Evolutionary conservation across 2,797 vertebrate species (phyloP).

Genomic region (Siniperca undulata): DNA sequence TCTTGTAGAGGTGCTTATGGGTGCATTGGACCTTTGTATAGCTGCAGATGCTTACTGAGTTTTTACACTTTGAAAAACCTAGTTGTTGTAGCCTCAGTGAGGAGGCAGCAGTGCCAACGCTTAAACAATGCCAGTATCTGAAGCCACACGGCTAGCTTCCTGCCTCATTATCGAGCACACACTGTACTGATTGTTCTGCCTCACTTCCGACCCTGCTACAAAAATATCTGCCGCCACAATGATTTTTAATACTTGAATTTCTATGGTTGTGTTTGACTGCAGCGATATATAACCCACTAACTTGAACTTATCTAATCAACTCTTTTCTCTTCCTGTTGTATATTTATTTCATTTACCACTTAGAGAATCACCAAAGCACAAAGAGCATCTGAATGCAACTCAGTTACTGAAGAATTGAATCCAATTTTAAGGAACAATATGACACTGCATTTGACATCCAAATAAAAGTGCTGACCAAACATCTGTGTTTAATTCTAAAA

Average conservation of each 20-base stretch:
- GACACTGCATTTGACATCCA: not conserved
- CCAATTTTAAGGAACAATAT: conserved; percentile 13
- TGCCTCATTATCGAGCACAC: conserved; percentile 40
- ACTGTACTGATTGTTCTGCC: conserved; percentile 28
- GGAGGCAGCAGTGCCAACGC: conserved; percentile 33
- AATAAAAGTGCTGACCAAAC: conserved; percentile 43
- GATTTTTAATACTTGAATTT: conserved; percentile 36
- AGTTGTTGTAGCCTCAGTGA: conserved; percentile 45
- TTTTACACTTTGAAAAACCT: conserved; percentile 58
- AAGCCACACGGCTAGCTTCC: conserved; percentile 43
- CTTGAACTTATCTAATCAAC: not conserved
- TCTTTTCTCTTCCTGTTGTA: not conserved
- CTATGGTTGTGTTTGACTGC: conserved; percentile 19
- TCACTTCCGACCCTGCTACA: conserved; percentile 15
- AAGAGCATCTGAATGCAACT: conserved; percentile 1
- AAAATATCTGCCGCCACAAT: conserved; percentile 37
- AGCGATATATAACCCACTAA: conserved; percentile 11
- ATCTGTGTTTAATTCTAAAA: conserved; percentile 21
- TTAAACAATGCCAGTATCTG: conserved; percentile 54
- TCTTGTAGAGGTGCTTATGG: conserved; percentile 39
- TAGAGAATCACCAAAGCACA: conserved; percentile 32
- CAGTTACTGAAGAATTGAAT: conserved; percentile 10
- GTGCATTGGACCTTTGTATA: conserved; percentile 57
- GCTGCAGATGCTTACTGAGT: conserved; percentile 55
- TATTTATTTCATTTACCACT: conserved; percentile 31